Evolutionary conservation across 2,888 invertebrate species (phyloP).

Genomic region (Orthonevra nobilis): DNA sequence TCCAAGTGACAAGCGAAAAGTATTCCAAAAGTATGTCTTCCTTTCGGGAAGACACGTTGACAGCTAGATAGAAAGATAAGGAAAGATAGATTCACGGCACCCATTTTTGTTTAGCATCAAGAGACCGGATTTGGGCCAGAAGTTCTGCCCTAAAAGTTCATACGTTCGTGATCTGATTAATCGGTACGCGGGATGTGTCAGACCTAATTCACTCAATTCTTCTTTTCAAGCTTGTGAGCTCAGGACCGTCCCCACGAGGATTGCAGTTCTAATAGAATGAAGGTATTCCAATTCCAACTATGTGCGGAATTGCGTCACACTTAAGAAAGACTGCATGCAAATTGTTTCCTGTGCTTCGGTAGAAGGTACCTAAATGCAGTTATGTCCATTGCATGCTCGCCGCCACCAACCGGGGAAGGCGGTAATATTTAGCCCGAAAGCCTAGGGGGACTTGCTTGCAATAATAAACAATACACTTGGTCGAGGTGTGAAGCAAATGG

Average conservation of each 20-base stretch:
- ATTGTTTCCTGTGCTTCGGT: slow-evolving; percentile 44
- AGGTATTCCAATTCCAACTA: not conserved
- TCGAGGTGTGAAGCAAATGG: slow-evolving; percentile 66
- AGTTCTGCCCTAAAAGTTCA: slow-evolving; percentile 41
- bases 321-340: slow-evolving; percentile 56
- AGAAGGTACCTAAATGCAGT: slow-evolving; percentile 55
- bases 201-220: slow-evolving; percentile 58
- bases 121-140: slow-evolving; percentile 44
- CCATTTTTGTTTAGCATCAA: slow-evolving; percentile 25
- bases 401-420: not conserved
- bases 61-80: slow-evolving; percentile 28
- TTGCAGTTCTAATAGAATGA: too few species aligned
- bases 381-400: slow-evolving; percentile 25
- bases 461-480: slow-evolving; percentile 68
- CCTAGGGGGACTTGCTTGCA: slow-evolving; percentile 57
- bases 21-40: slow-evolving; percentile 40
- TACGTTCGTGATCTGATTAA: slow-evolving; percentile 69
- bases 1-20: slow-evolving; percentile 34
- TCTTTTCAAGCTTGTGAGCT: too few species aligned
- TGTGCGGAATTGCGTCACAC: slow-evolving; percentile 23
- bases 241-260: slow-evolving; percentile 2
- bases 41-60: slow-evolving; percentile 55
- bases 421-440: slow-evolving; percentile 23
- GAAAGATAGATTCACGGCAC: not conserved
- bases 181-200: slow-evolving; percentile 43